Conservation (phyloP, 2,888 invertebrate genomes). For the Tricholauxania praeusta region DNA sequence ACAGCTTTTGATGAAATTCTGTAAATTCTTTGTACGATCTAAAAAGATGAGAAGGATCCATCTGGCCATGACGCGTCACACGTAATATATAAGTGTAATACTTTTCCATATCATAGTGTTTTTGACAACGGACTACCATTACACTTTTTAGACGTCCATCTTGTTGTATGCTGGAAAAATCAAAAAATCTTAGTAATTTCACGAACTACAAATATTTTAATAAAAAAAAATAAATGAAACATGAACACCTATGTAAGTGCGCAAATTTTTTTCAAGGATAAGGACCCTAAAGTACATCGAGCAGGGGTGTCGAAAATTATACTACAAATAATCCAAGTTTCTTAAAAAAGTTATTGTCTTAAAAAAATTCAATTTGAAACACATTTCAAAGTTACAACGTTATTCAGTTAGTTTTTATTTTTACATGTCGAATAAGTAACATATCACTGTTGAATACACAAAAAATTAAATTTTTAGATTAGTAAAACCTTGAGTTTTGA, state of each 20-base stretch:
- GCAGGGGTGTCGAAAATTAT: too few relatives aligned
- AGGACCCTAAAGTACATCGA: too few relatives aligned
- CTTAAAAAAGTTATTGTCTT: too few relatives aligned
- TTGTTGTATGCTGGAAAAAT: conserved; percentile 77
- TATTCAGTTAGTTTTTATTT: too few relatives aligned
- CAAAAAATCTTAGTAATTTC: neutral
- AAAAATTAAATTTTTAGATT: neutral
- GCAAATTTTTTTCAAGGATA: too few relatives aligned
- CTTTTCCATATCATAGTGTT: conserved; percentile 96
- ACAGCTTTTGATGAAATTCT: conserved; percentile 95
- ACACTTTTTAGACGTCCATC: conserved; percentile 91
- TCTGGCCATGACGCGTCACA: conserved; percentile 85
- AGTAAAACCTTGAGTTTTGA: too few relatives aligned
- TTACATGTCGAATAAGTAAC: neutral
- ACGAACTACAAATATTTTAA: conserved; percentile 8
- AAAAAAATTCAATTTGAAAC: too few relatives aligned
- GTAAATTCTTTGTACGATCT: conserved; percentile 97
- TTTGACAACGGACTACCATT: conserved; percentile 90
- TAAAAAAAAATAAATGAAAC: neutral
- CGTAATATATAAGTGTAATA: conserved; percentile 93
- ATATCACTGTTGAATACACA: neutral
- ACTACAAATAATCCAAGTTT: too few relatives aligned
- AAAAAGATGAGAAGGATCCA: conserved; percentile 89
- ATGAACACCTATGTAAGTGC: neutral
- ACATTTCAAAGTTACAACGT: too few relatives aligned